phyloP scores from a whole-genome alignment of 2,113 vertebrate genomes.

The Tachuris rubrigastra region DNA sequence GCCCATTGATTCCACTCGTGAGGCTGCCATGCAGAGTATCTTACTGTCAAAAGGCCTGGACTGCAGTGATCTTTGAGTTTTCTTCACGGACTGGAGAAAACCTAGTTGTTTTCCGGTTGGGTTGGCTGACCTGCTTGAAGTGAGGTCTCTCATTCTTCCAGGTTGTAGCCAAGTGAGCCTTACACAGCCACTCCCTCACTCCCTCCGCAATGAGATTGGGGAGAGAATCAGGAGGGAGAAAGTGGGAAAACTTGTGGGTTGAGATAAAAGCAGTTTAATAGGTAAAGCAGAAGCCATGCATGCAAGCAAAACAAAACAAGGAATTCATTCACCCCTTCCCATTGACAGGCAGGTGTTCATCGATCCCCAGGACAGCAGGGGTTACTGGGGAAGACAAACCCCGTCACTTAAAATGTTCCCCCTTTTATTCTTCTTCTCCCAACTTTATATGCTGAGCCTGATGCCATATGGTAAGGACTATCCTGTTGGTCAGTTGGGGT shows the following conservation, averaged over 20 bases:
- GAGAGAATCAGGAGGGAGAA: background rate
- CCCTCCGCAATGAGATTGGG: no score
- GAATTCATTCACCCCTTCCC: background rate
- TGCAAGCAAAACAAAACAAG: background rate
- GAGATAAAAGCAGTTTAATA: background rate
- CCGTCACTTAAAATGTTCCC: background rate
- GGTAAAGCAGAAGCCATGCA: background rate
- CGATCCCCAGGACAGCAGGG: background rate
- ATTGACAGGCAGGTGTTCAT: background rate
- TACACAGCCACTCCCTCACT: background rate
- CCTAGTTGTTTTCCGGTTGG: background rate
- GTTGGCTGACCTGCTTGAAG: background rate
- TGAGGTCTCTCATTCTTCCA: background rate
- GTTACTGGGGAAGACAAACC: accelerated
- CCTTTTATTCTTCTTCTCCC: background rate
- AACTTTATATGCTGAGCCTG: background rate
- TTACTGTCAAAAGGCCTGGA: background rate
- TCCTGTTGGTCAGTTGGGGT: background rate
- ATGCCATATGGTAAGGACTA: background rate
- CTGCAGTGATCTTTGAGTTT: background rate
- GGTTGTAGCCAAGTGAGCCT: background rate
- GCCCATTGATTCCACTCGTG: background rate
- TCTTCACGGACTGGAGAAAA: background rate
- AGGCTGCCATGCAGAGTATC: background rate
- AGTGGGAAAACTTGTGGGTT: background rate